Evolutionary conservation across 2,888 invertebrate species (phyloP), one percentile per base, ranked within the genome.

Genomic region (Scelioninae gen. 1): DNA sequence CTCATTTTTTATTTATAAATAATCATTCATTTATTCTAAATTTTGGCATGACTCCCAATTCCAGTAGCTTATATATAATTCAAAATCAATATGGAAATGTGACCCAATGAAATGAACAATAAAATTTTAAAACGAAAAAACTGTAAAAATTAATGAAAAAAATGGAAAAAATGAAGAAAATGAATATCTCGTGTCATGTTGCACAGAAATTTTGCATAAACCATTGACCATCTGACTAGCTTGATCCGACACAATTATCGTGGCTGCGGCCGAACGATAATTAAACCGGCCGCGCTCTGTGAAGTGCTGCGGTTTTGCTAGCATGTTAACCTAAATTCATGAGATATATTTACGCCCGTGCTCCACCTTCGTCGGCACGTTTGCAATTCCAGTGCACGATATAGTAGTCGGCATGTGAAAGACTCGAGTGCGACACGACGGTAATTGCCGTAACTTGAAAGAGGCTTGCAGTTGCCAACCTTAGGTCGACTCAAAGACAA

Each of bases 311-410:
- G 90, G 89, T 88, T 88, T 89, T 85, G 86, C 87, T 88, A 84
- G 88, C 89, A 88, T 89, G 89, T 87, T 88, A 88, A 88, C 88
- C 89, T 86, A 88, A 89, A 89, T 90, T 89, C 89, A 87, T 87
- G 88, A 85, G 86, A 88, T 88, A 88, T 88, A 89, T 89, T 89
- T 89, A 89, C 88, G 86, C 85, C 85, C 86, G 85, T 85, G 85
- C 80, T 68, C 69, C 66, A 77, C 81, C 66, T 69, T 82, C 82
- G 74, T 65, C 58, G 65, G 62, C 71, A 75, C 76, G 76, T 76
- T 71, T 68, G 69, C 74, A 68, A 68, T 75, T 75, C 49, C 63
- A 68, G 62, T 53, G 68, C 74, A 68, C 69, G 63, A 53, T 51
- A 74, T 43, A 72, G 58, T 66, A 79, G 66, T 79, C 66, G 55